Evolutionary conservation across 2,113 vertebrate species (phyloP).

Genomic region (Hippocampus mohnikei): DNA sequence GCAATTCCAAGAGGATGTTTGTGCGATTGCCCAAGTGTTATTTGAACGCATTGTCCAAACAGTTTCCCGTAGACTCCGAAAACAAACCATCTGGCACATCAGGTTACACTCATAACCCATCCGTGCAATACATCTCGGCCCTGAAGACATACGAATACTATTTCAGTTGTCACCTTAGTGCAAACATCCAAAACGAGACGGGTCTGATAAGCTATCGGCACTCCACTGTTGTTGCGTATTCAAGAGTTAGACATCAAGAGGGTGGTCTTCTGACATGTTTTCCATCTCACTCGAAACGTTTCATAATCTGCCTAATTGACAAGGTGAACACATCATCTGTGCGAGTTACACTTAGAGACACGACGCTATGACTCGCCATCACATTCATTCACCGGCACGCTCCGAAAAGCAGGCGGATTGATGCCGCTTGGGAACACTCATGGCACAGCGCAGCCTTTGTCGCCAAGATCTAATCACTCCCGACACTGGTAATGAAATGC

Average conservation of each 20-base stretch:
- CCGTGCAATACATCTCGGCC: neutral
- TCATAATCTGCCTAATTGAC: slow-evolving; percentile 21
- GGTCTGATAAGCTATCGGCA: neutral
- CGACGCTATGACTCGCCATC: slow-evolving; percentile 46
- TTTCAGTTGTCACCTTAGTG: neutral
- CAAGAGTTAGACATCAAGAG: slow-evolving; percentile 1
- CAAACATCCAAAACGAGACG: neutral
- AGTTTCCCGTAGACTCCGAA: neutral
- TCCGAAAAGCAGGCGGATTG: slow-evolving; percentile 52
- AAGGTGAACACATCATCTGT: slow-evolving; percentile 18
- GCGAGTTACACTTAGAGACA: slow-evolving; percentile 42
- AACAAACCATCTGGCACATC: neutral
- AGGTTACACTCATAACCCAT: neutral
- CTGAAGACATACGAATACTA: neutral
- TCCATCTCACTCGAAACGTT: slow-evolving; percentile 11
- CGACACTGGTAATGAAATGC: slow-evolving; percentile 37
- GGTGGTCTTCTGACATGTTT: slow-evolving; percentile 1
- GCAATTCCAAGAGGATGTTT: neutral
- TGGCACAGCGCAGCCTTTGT: slow-evolving; percentile 21
- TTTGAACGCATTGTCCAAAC: neutral
- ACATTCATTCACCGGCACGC: slow-evolving; percentile 42
- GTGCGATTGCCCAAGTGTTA: neutral
- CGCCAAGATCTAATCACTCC: slow-evolving; percentile 45
- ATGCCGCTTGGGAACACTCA: slow-evolving; percentile 57
- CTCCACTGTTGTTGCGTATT: neutral